phyloP scores from a whole-genome alignment of 2,797 vertebrate genomes.

The Malurus leucopterus region DNA sequence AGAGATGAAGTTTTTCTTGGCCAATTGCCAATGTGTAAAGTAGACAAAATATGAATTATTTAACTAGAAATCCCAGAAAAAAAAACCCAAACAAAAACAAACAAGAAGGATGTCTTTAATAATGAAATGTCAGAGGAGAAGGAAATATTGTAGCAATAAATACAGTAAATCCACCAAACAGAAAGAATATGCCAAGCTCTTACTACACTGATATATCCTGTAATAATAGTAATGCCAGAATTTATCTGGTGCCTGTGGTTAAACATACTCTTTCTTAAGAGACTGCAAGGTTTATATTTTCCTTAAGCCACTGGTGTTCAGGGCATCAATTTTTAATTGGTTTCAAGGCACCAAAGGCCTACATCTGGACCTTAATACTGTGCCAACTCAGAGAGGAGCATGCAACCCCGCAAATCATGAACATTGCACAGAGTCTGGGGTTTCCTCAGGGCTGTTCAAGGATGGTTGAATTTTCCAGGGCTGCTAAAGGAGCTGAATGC shows the following conservation, averaged over 20 bases:
- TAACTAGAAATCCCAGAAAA: background rate
- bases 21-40: background rate
- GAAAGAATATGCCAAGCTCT: background rate
- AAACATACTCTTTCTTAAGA: background rate
- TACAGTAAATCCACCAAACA: background rate
- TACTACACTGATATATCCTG: background rate
- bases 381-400: fast-evolving
- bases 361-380: background rate
- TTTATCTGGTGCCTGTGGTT: background rate
- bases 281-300: background rate
- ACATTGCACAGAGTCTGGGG: background rate
- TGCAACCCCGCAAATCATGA: background rate
- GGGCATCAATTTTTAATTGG: background rate
- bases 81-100: background rate
- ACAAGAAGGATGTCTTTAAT: conserved; percentile 48
- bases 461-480: background rate
- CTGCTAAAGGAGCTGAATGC: background rate
- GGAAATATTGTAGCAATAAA: conserved; percentile 24
- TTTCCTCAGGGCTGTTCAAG: background rate
- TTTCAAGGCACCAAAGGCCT: background rate
- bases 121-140: conserved; percentile 1
- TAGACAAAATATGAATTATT: background rate
- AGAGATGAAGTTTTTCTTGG: background rate
- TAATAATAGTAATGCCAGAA: background rate
- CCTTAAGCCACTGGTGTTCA: background rate